phyloP scores from a whole-genome alignment of 2,888 invertebrate genomes.

The Nysson spinosus region DNA sequence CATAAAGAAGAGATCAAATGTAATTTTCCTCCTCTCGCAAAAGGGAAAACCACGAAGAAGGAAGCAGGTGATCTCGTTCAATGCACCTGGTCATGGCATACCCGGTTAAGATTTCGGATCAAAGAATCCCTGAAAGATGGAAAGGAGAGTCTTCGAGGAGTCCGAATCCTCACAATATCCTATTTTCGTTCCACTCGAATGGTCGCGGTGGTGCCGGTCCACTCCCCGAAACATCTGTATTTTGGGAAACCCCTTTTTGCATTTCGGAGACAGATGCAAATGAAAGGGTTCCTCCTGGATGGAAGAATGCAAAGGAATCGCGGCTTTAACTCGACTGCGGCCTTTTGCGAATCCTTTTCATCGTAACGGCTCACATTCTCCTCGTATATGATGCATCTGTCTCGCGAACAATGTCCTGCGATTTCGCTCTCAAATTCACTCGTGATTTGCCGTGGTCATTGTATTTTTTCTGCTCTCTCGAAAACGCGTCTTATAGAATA shows the following conservation, averaged over 20 bases:
- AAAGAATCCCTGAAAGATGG: conserved; percentile 28
- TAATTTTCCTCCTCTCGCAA: conserved; percentile 22
- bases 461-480: conserved; percentile 37
- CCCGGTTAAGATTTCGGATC: conserved; percentile 26
- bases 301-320: conserved; percentile 56
- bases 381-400: conserved; percentile 56
- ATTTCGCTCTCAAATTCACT: conserved; percentile 57
- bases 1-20: background rate
- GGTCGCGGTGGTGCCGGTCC: conserved; percentile 48
- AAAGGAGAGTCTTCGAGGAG: conserved; percentile 52
- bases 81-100: conserved; percentile 36
- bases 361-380: conserved; percentile 42
- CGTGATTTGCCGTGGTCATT: conserved; percentile 56
- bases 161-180: conserved; percentile 47
- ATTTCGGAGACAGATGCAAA: conserved; percentile 66
- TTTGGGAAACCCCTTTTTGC: conserved; percentile 63
- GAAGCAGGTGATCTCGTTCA: conserved; percentile 58
- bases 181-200: conserved; percentile 68
- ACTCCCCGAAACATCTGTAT: conserved; percentile 66
- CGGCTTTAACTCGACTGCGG: conserved; percentile 52
- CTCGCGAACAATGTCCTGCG: conserved; percentile 58
- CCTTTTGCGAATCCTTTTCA: conserved; percentile 60
- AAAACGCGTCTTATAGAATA: conserved; percentile 48
- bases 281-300: conserved; percentile 59
- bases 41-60: conserved; percentile 40